A percentile compares a stretch with the other conserved stretches of the same genome.
Evolutionary conservation across 2,113 vertebrate genomes (phyloP).

Genomic region (Apteryx mantelli): DNA sequence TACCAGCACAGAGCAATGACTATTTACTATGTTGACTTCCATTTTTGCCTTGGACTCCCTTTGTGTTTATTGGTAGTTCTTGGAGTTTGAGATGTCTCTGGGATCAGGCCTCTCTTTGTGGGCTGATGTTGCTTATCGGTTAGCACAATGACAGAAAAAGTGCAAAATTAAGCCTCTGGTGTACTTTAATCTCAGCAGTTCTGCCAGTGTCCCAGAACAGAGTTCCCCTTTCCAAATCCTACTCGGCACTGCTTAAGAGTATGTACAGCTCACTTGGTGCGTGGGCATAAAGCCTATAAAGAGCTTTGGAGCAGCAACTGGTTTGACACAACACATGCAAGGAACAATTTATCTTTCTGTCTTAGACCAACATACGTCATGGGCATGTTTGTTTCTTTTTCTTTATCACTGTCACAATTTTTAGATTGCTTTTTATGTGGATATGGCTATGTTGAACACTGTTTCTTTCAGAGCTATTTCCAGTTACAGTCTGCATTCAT

Average conservation of each 20-base stretch:
- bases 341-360: slow-evolving; percentile 36
- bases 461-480: slow-evolving; percentile 27
- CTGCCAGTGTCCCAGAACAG: not conserved
- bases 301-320: slow-evolving; percentile 57
- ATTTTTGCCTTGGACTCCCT: not conserved
- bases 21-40: not conserved
- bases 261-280: slow-evolving; percentile 10
- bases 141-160: slow-evolving; percentile 19
- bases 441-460: not conserved
- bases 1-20: not conserved
- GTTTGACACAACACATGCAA: slow-evolving; percentile 3
- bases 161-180: slow-evolving; percentile 27
- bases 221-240: slow-evolving; percentile 28
- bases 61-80: not conserved
- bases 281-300: slow-evolving; percentile 63
- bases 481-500: slow-evolving; percentile 29
- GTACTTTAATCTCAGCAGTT: slow-evolving; percentile 28
- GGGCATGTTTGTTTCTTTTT: not conserved
- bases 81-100: not conserved
- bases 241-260: not conserved
- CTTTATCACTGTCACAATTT: slow-evolving; percentile 12
- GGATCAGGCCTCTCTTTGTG: not conserved
- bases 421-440: slow-evolving; percentile 17
- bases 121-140: not conserved
- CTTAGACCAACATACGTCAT: not conserved